A percentile compares a stretch with the other conserved stretches of the same genome.
Conservation (phyloP, 1,140 invertebrate species). For the Caenorhabditis brenneri region DNA sequence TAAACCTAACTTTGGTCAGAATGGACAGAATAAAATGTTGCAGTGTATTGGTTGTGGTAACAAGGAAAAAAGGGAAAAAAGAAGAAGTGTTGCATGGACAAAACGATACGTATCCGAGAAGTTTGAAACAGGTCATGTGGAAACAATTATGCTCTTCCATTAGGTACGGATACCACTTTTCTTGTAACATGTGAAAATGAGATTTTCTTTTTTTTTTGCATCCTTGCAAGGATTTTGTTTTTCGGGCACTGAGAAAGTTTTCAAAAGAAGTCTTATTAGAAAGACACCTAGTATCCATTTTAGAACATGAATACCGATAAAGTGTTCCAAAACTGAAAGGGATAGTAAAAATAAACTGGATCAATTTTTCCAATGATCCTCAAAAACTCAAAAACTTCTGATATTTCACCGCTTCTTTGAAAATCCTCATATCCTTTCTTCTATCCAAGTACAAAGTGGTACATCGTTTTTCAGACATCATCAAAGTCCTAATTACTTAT, state of each 20-base stretch:
- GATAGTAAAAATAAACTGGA: too few species aligned
- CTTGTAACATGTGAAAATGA: not conserved
- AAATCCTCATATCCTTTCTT: not conserved
- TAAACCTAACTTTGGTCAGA: not conserved
- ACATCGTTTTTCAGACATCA: not conserved
- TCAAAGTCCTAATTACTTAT: not conserved
- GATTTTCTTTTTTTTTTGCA: too few species aligned
- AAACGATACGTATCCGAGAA: constrained; percentile 17
- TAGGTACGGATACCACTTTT: not conserved
- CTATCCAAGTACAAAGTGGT: too few species aligned
- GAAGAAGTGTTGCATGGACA: not conserved
- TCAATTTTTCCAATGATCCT: too few species aligned
- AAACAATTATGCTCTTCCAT: constrained; percentile 39
- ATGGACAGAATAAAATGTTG: not conserved
- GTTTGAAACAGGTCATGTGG: constrained; percentile 32
- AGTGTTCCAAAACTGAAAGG: too few species aligned
- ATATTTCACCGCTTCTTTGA: too few species aligned
- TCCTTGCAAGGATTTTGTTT: not conserved
- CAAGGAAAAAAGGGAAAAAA: not conserved
- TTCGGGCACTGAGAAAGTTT: too few species aligned
- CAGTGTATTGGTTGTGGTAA: not conserved
- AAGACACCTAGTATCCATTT: too few species aligned
- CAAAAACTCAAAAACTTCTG: too few species aligned
- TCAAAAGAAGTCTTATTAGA: too few species aligned
- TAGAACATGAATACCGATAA: too few species aligned